Conservation (phyloP, 1,140 invertebrate species). For the Triops cancriformis region DNA sequence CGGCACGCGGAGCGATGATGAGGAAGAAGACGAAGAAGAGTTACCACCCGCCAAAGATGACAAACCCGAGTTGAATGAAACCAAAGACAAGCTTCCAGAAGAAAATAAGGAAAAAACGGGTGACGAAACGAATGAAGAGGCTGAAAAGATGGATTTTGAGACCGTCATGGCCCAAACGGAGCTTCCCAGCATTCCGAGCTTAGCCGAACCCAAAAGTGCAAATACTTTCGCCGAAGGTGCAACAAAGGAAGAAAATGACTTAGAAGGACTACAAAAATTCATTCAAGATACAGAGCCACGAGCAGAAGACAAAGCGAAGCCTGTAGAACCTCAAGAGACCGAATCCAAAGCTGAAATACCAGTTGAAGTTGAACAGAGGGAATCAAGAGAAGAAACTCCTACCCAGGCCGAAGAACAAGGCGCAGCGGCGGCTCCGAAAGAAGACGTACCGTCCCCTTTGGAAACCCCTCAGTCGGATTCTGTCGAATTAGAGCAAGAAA, state of each 20-base stretch:
- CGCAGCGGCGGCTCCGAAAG: neutral
- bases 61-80: neutral
- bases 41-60: neutral
- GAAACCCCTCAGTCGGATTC: too few relatives aligned
- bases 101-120: neutral
- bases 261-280: neutral
- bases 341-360: neutral
- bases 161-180: neutral
- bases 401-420: neutral
- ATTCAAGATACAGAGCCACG: neutral
- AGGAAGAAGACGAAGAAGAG: slow-evolving; percentile 18
- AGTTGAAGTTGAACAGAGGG: neutral
- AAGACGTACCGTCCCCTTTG: too few relatives aligned
- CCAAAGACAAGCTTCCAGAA: neutral
- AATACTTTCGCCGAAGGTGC: neutral
- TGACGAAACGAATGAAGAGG: neutral
- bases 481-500: too few relatives aligned
- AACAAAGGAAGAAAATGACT: neutral
- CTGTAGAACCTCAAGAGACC: neutral
- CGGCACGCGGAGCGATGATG: slow-evolving; percentile 20
- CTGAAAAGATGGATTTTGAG: neutral
- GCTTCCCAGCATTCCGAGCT: neutral
- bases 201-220: neutral
- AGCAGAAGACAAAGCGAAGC: neutral
- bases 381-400: neutral